Conservation (phyloP, 2,113 vertebrate species). For the Aythya baeri region DNA sequence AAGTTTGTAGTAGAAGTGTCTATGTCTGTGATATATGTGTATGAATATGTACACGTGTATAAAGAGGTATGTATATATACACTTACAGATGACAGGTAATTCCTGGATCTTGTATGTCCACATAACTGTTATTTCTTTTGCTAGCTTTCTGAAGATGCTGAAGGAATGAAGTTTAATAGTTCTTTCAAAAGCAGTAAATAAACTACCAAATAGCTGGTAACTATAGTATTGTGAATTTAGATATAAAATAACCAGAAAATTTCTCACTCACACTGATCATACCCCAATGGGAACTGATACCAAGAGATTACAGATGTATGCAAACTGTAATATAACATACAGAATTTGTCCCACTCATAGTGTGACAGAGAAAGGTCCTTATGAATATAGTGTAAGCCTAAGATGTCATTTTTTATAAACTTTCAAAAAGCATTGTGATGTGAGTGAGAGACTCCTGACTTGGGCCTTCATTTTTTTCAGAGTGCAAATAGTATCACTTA, state of each 20-base stretch:
- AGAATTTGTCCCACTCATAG: neutral
- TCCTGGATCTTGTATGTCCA: neutral
- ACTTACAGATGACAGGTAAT: neutral
- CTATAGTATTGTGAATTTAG: neutral
- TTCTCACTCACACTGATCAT: neutral
- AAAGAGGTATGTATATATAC: neutral
- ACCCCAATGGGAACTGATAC: neutral
- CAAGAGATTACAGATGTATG: neutral
- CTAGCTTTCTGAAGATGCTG: neutral
- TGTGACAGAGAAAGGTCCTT: neutral
- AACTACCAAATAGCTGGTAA: neutral
- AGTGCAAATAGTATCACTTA: neutral
- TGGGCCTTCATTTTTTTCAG: neutral
- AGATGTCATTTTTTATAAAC: neutral
- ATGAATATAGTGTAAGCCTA: neutral
- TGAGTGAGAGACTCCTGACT: neutral
- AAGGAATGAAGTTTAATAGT: neutral
- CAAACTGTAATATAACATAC: neutral
- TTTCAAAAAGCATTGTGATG: neutral
- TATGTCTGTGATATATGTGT: neutral
- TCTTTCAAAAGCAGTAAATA: neutral
- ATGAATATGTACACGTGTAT: too few relatives aligned
- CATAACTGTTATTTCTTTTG: neutral
- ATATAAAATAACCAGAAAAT: neutral
- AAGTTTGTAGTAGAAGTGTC: neutral